A percentile compares a stretch with the other conserved stretches of the same genome.
Evolutionary conservation across 1,140 invertebrate species (phyloP).

Genomic region (Drosophila subpulchrella): DNA sequence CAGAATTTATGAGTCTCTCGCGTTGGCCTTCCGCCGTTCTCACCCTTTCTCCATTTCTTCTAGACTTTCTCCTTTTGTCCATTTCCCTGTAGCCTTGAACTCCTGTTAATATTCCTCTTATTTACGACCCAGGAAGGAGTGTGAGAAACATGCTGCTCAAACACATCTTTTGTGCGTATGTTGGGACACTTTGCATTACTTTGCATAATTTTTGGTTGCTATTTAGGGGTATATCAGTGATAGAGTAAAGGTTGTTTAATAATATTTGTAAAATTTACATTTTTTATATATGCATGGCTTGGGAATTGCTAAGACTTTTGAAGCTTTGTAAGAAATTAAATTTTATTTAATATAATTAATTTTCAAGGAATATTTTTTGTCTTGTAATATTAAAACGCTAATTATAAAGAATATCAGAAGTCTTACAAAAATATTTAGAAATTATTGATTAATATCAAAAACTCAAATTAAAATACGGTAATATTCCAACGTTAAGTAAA

Average conservation of each 20-base stretch:
- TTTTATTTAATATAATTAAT: no score
- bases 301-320: no score
- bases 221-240: background rate
- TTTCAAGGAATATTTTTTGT: no score
- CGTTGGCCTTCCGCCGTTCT: background rate
- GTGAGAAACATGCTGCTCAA: conserved; percentile 32
- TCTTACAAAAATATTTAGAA: no score
- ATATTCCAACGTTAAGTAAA: no score
- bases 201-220: conserved; percentile 31
- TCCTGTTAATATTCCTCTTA: conserved; percentile 65
- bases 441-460: no score
- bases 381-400: no score
- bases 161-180: conserved; percentile 33
- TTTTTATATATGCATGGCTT: no score
- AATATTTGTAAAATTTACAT: no score
- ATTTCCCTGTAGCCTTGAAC: conserved; percentile 22
- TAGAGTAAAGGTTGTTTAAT: background rate
- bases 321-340: no score
- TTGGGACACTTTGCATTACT: conserved; percentile 47
- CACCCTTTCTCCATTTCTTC: background rate
- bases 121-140: conserved; percentile 56
- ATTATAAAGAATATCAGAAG: no score
- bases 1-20: conserved; percentile 67
- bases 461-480: no score
- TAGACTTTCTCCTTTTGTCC: background rate